A percentile compares a stretch with the other conserved stretches of the same genome.
Conservation (phyloP, 2,797 vertebrate genomes). For the Diceros bicornis region DNA sequence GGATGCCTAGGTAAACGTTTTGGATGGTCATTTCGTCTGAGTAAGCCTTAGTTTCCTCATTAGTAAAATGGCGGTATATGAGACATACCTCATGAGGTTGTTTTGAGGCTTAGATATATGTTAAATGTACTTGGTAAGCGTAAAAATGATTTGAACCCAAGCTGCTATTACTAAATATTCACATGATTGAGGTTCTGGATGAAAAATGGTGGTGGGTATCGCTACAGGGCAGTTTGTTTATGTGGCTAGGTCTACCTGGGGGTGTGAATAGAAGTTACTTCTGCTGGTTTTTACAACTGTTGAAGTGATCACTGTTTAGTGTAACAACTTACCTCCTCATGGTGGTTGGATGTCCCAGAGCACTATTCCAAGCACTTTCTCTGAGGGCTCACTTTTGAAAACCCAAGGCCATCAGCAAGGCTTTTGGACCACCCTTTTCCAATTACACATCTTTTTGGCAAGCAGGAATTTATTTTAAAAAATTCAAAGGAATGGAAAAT, state of each 20-base stretch:
- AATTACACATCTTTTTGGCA: constrained; percentile 16
- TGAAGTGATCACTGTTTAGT: constrained; percentile 39
- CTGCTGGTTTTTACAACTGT: not conserved
- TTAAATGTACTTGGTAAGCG: constrained; percentile 36
- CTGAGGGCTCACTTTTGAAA: constrained; percentile 32
- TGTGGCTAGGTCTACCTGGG: not conserved
- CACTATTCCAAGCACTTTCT: not conserved
- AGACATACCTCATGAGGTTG: not conserved
- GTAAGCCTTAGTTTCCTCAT: not conserved
- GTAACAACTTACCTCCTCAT: not conserved
- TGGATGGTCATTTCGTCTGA: not conserved
- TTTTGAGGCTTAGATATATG: constrained; percentile 38
- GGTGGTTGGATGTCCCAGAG: constrained; percentile 43
- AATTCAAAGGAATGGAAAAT: constrained; percentile 49
- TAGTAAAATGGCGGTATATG: not conserved
- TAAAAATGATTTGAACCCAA: constrained; percentile 21
- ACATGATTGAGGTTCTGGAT: not conserved
- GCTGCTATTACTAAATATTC: constrained; percentile 30
- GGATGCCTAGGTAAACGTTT: not conserved
- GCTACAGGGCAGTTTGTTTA: not conserved
- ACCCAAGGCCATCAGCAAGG: not conserved
- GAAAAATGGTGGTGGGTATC: not conserved
- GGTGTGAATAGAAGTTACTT: constrained; percentile 21
- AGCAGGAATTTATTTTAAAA: constrained; percentile 7
- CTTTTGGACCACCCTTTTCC: not conserved